Percentiles rank a stretch among this genome's conserved stretches.
Conservation (phyloP, 2,888 invertebrate species). For the Drosophila suboccidentalis region DNA sequence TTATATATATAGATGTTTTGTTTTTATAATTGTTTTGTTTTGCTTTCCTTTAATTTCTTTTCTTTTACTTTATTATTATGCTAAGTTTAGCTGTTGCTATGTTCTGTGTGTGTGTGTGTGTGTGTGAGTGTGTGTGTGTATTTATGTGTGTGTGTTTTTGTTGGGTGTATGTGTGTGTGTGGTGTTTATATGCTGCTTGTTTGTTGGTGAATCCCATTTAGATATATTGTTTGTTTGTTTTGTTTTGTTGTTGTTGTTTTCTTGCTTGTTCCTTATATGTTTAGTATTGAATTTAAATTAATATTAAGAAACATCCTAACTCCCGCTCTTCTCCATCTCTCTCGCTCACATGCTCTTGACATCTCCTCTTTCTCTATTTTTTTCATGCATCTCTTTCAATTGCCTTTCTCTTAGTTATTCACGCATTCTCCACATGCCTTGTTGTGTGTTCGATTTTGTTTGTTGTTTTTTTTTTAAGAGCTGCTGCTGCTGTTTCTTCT, state of each 20-base stretch:
- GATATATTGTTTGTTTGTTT: slow-evolving; percentile 34
- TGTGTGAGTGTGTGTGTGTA: slow-evolving; percentile 22
- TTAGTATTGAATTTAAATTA: slow-evolving; percentile 77
- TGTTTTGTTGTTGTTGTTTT: slow-evolving; percentile 34
- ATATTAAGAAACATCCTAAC: slow-evolving; percentile 72
- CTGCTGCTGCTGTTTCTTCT: slow-evolving; percentile 14
- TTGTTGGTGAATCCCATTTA: slow-evolving; percentile 46
- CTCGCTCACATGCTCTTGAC: not conserved
- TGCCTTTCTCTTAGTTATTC: not conserved
- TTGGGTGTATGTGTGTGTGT: slow-evolving; percentile 18
- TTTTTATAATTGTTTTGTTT: slow-evolving; percentile 18
- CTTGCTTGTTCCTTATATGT: slow-evolving; percentile 49
- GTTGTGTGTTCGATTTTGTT: slow-evolving; percentile 1
- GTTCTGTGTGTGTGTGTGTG: slow-evolving; percentile 29
- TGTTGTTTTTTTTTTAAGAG: slow-evolving; percentile 7
- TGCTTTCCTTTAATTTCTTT: not conserved
- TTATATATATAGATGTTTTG: slow-evolving; percentile 11
- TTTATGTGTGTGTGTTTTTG: slow-evolving; percentile 9
- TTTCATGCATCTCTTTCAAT: not conserved
- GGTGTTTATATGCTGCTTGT: slow-evolving; percentile 17
- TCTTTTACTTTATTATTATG: slow-evolving; percentile 52
- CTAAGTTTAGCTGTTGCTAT: slow-evolving; percentile 60
- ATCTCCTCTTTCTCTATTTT: not conserved
- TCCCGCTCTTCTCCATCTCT: slow-evolving; percentile 17
- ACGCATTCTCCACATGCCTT: not conserved